A percentile compares a stretch with the other conserved stretches of the same genome.
phyloP scores from a whole-genome alignment of 1,140 invertebrate genomes.

The Drosophila tsacasi region DNA sequence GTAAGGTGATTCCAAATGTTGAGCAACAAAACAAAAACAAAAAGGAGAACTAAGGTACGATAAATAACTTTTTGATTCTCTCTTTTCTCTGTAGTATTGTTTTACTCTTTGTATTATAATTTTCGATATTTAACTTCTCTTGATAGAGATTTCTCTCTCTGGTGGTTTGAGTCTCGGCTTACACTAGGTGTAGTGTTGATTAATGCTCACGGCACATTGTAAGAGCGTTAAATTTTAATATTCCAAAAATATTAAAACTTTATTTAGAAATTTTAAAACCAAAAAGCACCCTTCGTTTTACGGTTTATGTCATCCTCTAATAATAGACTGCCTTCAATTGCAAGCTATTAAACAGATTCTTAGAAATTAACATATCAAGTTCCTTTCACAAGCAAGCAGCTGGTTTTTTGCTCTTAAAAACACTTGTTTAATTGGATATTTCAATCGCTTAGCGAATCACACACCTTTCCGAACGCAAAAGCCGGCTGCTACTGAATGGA shows the following conservation, averaged over 20 bases:
- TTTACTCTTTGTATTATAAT: not conserved
- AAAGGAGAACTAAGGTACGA: too few relatives aligned
- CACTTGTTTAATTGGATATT: slow-evolving; percentile 8
- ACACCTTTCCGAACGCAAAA: slow-evolving; percentile 61
- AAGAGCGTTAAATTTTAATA: not conserved
- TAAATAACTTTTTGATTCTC: too few relatives aligned
- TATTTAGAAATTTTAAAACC: not conserved
- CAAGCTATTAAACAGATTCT: not conserved
- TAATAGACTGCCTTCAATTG: not conserved
- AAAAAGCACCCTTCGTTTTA: not conserved
- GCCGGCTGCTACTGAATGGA: slow-evolving; percentile 53
- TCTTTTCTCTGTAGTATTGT: too few relatives aligned
- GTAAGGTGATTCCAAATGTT: too few relatives aligned
- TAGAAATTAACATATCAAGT: slow-evolving; percentile 26
- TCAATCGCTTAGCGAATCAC: slow-evolving; percentile 24
- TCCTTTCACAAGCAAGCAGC: slow-evolving; percentile 9
- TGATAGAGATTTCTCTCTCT: too few relatives aligned
- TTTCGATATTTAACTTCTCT: too few relatives aligned
- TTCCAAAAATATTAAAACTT: not conserved
- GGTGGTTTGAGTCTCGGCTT: not conserved
- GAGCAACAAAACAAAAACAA: too few relatives aligned
- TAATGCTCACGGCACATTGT: not conserved
- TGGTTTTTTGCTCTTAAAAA: slow-evolving; percentile 21
- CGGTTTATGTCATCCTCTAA: not conserved
- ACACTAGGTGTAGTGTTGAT: not conserved